Conservation (phyloP, 2,888 invertebrate genomes). For the Phoenoteleia sp. region DNA sequence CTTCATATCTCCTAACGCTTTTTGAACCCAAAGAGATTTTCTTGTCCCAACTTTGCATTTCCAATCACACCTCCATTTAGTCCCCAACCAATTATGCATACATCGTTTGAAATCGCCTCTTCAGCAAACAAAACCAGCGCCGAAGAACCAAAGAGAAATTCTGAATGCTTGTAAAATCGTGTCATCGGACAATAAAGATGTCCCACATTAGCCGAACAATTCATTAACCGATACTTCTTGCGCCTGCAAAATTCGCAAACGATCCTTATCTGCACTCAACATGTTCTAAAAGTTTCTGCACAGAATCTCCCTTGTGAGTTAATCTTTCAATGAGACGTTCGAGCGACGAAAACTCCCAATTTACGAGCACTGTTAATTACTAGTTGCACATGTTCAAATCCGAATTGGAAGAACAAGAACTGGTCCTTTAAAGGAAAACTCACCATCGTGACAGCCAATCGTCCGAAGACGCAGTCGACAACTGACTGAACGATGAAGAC, state of each 20-base stretch:
- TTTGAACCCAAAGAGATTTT: too few relatives aligned
- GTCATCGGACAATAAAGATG: conserved; percentile 54
- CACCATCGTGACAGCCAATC: conserved; percentile 84
- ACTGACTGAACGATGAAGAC: conserved; percentile 84
- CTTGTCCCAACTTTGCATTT: neutral
- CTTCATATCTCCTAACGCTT: neutral
- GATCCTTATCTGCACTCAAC: conserved; percentile 12
- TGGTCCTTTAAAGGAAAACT: conserved; percentile 74
- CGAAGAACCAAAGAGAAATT: conserved; percentile 62
- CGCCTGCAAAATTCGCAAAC: neutral
- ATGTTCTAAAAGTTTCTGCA: neutral
- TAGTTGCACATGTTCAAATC: neutral
- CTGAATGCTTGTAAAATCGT: conserved; percentile 59
- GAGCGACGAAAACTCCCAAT: conserved; percentile 11
- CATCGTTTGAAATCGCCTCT: neutral
- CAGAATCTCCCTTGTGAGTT: neutral
- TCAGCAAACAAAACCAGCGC: neutral
- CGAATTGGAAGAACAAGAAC: conserved; percentile 10
- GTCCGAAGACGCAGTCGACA: conserved; percentile 84
- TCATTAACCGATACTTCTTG: conserved; percentile 40
- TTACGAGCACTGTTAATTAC: conserved; percentile 18
- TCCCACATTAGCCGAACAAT: conserved; percentile 57
- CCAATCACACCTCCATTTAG: too few relatives aligned
- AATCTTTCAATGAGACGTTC: neutral
- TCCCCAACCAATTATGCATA: neutral